These are phyloP conservation scores for Micrasema longulum DNA, from an alignment of 1,140 invertebrate genomes.

Conservation along the genomic window DNA sequence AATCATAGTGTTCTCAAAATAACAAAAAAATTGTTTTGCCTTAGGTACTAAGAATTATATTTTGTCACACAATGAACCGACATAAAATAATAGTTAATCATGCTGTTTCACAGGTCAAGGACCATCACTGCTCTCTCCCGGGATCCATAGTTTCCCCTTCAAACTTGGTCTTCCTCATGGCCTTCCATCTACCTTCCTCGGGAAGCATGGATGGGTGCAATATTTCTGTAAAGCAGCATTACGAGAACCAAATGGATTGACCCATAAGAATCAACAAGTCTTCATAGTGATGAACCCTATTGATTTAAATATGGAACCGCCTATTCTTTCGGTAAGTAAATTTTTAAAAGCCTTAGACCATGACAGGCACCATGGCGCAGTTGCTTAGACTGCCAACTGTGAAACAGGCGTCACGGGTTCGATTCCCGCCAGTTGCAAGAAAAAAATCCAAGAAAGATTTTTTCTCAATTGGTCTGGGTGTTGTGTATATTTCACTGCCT, in stretches of 20 bases:
- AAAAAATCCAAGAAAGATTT: too few species aligned
- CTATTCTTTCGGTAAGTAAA: slow-evolving; percentile 84
- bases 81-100: too few species aligned
- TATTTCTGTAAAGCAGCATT: slow-evolving; percentile 94
- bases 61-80: too few species aligned
- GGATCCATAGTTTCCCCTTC: slow-evolving; percentile 96
- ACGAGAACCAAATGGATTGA: slow-evolving; percentile 88
- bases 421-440: too few species aligned
- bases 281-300: slow-evolving; percentile 98
- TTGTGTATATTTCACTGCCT: too few species aligned
- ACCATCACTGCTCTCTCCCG: slow-evolving; percentile 85
- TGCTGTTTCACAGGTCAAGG: slow-evolving; percentile 78
- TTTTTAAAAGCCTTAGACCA: slow-evolving; percentile 2
- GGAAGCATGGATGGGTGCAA: slow-evolving; percentile 95
- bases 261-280: slow-evolving; percentile 96
- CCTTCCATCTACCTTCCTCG: slow-evolving; percentile 92
- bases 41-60: too few species aligned
- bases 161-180: slow-evolving; percentile 91
- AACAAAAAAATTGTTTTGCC: too few species aligned
- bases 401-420: too few species aligned
- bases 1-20: too few species aligned
- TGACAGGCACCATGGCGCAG: too few species aligned
- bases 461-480: too few species aligned
- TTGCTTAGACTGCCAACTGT: too few species aligned
- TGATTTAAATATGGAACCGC: slow-evolving; percentile 91